These are phyloP conservation scores for Mormoops blainvillei DNA, from an alignment of 2,113 vertebrate genomes.

Conservation along the genomic window DNA sequence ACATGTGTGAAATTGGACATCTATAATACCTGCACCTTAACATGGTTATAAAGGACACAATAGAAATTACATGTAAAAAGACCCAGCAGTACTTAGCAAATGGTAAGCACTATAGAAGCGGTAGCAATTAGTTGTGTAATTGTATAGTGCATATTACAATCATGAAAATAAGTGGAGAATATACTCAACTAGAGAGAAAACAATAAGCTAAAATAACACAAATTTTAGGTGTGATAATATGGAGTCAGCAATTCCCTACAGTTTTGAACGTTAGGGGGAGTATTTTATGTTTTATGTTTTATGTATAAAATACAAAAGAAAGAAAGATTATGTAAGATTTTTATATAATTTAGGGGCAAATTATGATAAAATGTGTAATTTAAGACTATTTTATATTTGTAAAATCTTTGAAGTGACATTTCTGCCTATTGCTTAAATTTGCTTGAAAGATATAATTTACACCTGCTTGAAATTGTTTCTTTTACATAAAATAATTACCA, in stretches of 20 bases:
- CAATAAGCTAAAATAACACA: neutral
- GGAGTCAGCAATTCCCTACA: neutral
- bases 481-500: neutral
- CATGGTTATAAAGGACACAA: neutral
- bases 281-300: no score
- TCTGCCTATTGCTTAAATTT: neutral
- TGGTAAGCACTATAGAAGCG: neutral
- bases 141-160: neutral
- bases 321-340: neutral
- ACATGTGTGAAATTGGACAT: neutral
- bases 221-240: neutral
- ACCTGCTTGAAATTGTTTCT: neutral
- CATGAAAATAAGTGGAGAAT: neutral
- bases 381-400: slow-evolving; percentile 15
- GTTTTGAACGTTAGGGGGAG: neutral
- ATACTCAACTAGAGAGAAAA: neutral
- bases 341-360: neutral
- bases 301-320: neutral
- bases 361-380: slow-evolving; percentile 4
- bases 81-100: neutral
- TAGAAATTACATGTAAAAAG: neutral
- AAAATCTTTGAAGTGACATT: neutral
- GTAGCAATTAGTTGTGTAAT: neutral
- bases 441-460: neutral
- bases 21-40: neutral